Conservation (phyloP, 2,113 vertebrate genomes). For the Azemiops feae region DNA sequence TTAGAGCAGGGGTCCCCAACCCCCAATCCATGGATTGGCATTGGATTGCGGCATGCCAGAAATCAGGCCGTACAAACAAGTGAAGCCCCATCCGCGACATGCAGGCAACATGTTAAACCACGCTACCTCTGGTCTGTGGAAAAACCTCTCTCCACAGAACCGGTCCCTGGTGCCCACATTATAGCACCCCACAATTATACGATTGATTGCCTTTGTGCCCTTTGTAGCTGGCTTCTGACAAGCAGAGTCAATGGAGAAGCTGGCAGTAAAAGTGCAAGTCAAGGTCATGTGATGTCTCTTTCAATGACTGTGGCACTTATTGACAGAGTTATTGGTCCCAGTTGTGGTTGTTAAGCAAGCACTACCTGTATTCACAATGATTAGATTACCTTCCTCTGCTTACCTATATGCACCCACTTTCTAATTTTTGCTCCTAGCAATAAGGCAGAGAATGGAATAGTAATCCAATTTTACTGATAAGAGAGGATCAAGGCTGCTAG, state of each 20-base stretch:
- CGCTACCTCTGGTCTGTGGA: too few species aligned
- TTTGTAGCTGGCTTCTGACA: background rate
- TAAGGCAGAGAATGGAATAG: background rate
- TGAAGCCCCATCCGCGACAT: too few species aligned
- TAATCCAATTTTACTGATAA: background rate
- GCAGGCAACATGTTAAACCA: too few species aligned
- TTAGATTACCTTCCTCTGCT: background rate
- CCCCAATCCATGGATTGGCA: too few species aligned
- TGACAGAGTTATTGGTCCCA: background rate
- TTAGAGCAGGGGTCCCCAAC: too few species aligned
- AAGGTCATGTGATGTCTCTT: background rate
- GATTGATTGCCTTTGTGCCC: background rate
- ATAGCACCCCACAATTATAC: too few species aligned
- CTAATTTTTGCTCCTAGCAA: background rate
- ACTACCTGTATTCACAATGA: background rate
- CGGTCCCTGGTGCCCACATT: too few species aligned
- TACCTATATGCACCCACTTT: background rate
- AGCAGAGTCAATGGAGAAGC: background rate
- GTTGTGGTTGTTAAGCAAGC: background rate
- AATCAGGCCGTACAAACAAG: too few species aligned
- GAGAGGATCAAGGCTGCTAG: background rate
- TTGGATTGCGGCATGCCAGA: too few species aligned
- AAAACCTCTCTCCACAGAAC: too few species aligned
- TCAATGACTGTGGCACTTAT: background rate
- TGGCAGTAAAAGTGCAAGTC: background rate